A percentile compares a stretch with the other conserved stretches of the same genome.
Evolutionary conservation across 2,888 invertebrate genomes (phyloP).

Genomic region (Macrophya alboannulata): DNA sequence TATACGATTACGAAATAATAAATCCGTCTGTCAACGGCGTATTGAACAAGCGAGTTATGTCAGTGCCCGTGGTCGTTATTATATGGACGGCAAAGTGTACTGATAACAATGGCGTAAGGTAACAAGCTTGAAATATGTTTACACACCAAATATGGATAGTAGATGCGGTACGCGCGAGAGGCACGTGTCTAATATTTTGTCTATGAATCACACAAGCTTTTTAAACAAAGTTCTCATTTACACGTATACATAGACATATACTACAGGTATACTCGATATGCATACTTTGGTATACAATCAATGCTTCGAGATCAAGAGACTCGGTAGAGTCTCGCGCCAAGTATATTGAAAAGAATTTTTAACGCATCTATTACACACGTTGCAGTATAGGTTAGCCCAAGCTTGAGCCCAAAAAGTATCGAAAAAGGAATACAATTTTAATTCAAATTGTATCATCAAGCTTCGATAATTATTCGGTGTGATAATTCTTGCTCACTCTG

Average conservation of each 20-base stretch:
- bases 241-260: background rate
- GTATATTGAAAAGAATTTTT: too few species aligned
- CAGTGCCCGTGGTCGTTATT: background rate
- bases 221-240: constrained; percentile 8
- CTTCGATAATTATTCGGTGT: too few species aligned
- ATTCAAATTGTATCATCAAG: too few species aligned
- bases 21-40: constrained; percentile 46
- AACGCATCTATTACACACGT: too few species aligned
- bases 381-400: too few species aligned
- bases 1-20: background rate
- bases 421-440: too few species aligned
- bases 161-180: background rate
- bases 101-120: constrained; percentile 39
- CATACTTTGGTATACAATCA: background rate
- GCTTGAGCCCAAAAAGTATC: too few species aligned
- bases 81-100: background rate
- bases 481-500: too few species aligned
- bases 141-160: constrained; percentile 29
- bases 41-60: constrained; percentile 22
- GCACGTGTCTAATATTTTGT: constrained; percentile 45
- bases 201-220: constrained; percentile 33
- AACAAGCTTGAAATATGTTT: constrained; percentile 23
- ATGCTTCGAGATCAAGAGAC: too few species aligned
- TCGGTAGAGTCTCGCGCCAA: too few species aligned
- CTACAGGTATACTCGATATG: background rate